Conservation (phyloP, 1,140 invertebrate species). For the Scaptomyza pallida region DNA sequence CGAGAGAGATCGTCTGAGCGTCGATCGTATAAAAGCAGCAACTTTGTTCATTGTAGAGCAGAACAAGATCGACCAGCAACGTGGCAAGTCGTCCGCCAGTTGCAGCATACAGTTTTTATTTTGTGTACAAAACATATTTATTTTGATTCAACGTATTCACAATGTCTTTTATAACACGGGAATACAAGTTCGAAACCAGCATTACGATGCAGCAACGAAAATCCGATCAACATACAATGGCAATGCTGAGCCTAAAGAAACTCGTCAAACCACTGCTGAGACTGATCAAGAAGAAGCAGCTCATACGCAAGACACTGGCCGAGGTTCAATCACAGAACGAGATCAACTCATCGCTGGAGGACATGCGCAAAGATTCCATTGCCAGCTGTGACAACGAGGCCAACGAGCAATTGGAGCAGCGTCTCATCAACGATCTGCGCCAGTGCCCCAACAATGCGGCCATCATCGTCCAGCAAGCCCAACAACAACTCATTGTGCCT, state of each 20-base stretch:
- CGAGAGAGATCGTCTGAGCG: constrained; percentile 31
- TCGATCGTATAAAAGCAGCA: constrained; percentile 61
- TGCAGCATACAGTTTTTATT: constrained; percentile 5
- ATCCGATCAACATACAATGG: constrained; percentile 78
- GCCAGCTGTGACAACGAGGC: constrained; percentile 85
- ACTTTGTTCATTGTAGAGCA: constrained; percentile 38
- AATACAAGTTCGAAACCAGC: constrained; percentile 81
- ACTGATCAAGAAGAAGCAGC: constrained; percentile 85
- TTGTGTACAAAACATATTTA: constrained; percentile 4
- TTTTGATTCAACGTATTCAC: constrained; percentile 13
- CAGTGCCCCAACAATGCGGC: constrained; percentile 86
- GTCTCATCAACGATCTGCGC: constrained; percentile 87
- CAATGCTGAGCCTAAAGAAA: constrained; percentile 85
- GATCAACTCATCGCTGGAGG: constrained; percentile 84
- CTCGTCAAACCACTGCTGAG: constrained; percentile 84
- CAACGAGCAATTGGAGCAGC: constrained; percentile 87
- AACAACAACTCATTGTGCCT: constrained; percentile 85
- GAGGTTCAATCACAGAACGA: constrained; percentile 76
- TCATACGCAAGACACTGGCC: constrained; percentile 83
- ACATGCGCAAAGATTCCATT: constrained; percentile 81
- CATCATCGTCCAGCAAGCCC: constrained; percentile 86
- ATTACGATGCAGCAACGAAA: constrained; percentile 64
- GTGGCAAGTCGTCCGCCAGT: constrained; percentile 22
- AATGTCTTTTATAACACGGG: constrained; percentile 80
- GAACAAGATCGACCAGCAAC: constrained; percentile 50